phyloP scores from a whole-genome alignment of 1,140 invertebrate genomes.

The Aphidius ervi region DNA sequence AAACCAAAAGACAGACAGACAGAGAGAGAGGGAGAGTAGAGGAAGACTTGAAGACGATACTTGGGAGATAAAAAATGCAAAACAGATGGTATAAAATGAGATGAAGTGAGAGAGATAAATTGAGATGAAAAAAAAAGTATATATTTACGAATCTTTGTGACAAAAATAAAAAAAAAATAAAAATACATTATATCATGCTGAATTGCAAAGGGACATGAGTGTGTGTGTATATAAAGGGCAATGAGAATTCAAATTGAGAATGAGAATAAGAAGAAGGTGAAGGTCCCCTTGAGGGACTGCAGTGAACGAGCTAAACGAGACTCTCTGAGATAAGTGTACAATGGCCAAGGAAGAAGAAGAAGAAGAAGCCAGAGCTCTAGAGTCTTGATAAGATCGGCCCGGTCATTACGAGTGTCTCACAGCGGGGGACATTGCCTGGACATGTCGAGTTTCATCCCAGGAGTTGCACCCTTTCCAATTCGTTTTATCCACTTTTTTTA shows the following conservation, averaged over 20 bases:
- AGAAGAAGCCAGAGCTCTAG: slow-evolving; percentile 18
- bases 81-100: no score
- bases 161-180: no score
- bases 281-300: slow-evolving; percentile 25
- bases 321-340: slow-evolving; percentile 40
- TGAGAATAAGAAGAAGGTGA: neutral
- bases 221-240: neutral
- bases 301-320: slow-evolving; percentile 13
- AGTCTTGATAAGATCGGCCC: slow-evolving; percentile 41
- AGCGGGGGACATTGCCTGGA: slow-evolving; percentile 42
- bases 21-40: no score
- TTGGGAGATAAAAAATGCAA: no score
- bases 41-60: no score
- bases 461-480: slow-evolving; percentile 20
- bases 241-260: no score
- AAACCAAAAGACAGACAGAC: no score
- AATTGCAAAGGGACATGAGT: neutral
- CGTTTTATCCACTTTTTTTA: neutral
- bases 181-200: no score
- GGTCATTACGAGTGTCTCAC: slow-evolving; percentile 46
- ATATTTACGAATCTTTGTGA: no score
- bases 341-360: slow-evolving; percentile 33
- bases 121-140: no score
- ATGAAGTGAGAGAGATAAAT: no score
- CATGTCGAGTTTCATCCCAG: slow-evolving; percentile 40